phyloP scores from a whole-genome alignment of 1,140 invertebrate genomes.

The Musca vetustissima region DNA sequence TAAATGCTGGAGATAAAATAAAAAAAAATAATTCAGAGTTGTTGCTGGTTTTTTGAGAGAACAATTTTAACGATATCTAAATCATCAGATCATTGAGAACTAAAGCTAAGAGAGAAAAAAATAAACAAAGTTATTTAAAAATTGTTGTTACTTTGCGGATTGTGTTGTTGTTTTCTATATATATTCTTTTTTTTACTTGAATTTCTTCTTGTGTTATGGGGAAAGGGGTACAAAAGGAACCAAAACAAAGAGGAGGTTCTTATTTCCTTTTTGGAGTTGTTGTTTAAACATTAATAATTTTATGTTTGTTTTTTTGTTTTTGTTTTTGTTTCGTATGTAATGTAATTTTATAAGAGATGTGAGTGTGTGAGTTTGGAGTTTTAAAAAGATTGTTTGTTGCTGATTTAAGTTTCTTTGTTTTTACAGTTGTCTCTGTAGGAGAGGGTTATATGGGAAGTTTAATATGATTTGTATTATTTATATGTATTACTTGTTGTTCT shows the following conservation, averaged over 20 bases:
- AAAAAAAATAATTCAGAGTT: neutral
- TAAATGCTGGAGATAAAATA: neutral
- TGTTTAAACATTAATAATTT: slow-evolving; percentile 12
- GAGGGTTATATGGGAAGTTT: neutral
- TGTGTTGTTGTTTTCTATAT: neutral
- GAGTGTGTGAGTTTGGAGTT: neutral
- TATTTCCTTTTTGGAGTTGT: neutral
- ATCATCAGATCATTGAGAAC: too few relatives aligned
- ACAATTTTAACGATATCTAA: too few relatives aligned
- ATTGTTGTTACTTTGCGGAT: neutral
- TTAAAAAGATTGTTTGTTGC: neutral
- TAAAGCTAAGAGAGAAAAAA: neutral
- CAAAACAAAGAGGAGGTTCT: neutral
- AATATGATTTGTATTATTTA: neutral
- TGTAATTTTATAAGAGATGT: neutral
- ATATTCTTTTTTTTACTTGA: neutral
- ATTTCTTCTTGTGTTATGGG: slow-evolving; percentile 1
- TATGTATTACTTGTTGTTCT: too few relatives aligned
- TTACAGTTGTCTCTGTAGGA: neutral
- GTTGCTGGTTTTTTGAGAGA: too few relatives aligned
- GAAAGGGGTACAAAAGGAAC: too few relatives aligned
- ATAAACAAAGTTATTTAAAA: neutral
- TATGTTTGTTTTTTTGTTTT: slow-evolving; percentile 8
- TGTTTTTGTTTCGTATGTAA: neutral
- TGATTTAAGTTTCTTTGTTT: too few relatives aligned